phyloP scores from a whole-genome alignment of 2,888 invertebrate species.

The Rhabditophanes sp. region DNA sequence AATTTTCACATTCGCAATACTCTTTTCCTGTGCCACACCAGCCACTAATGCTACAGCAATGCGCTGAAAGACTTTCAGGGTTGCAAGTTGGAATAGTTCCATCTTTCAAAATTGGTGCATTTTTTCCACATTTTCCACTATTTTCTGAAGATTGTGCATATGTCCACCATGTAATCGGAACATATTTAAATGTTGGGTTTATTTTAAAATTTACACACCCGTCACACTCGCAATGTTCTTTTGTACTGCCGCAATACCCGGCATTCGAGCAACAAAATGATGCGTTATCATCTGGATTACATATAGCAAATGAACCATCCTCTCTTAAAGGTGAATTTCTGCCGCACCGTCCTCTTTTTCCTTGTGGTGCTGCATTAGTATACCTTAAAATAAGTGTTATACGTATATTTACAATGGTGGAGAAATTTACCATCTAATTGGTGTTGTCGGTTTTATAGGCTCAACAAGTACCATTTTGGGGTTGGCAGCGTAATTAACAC shows the following conservation, averaged over 20 bases:
- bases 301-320: constrained; percentile 23
- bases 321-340: constrained; percentile 18
- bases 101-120: constrained; percentile 22
- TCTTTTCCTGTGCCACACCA: constrained; percentile 30
- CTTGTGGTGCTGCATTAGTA: constrained; percentile 29
- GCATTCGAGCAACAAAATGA: constrained; percentile 33
- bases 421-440: constrained; percentile 8
- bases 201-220: constrained; percentile 35
- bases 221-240: constrained; percentile 36
- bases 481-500: constrained; percentile 33
- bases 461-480: constrained; percentile 29
- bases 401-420: background rate
- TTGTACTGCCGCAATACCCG: constrained; percentile 32
- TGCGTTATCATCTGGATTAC: constrained; percentile 29
- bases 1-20: constrained; percentile 15
- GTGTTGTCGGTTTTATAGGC: constrained; percentile 22
- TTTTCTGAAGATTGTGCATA: constrained; percentile 26
- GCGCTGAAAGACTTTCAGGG: constrained; percentile 17
- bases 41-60: constrained; percentile 14
- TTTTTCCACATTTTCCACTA: constrained; percentile 30
- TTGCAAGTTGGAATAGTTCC: constrained; percentile 30
- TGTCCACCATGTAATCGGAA: constrained; percentile 32
- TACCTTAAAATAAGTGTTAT: constrained; percentile 15
- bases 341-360: constrained; percentile 32
- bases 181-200: constrained; percentile 18